phyloP scores from a whole-genome alignment of 2,888 invertebrate species.

The Adineta ricciae region DNA sequence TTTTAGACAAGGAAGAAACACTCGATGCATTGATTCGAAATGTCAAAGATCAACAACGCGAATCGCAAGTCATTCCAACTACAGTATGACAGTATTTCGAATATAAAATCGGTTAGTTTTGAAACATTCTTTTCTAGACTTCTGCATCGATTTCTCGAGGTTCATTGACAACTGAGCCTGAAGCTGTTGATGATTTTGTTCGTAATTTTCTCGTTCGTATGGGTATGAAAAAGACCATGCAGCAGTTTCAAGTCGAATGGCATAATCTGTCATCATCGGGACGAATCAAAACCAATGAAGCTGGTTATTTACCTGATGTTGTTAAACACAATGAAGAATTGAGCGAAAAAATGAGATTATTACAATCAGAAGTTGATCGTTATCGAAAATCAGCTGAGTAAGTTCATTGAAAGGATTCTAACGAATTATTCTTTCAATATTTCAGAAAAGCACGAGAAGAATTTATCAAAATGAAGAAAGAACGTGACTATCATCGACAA shows the following conservation, averaged over 20 bases:
- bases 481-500: conserved; percentile 50
- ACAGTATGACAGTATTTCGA: not conserved
- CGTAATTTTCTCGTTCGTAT: conserved; percentile 49
- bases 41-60: conserved; percentile 21
- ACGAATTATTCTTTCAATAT: not conserved
- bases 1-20: conserved; percentile 32
- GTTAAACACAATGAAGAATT: conserved; percentile 46
- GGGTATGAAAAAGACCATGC: conserved; percentile 45
- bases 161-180: conserved; percentile 38
- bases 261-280: conserved; percentile 42
- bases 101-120: not conserved
- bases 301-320: conserved; percentile 46
- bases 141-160: conserved; percentile 4
- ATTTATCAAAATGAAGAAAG: conserved; percentile 48
- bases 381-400: conserved; percentile 47
- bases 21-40: conserved; percentile 26
- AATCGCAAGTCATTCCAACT: not conserved
- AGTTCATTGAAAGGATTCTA: not conserved
- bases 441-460: conserved; percentile 48
- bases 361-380: conserved; percentile 43
- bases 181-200: conserved; percentile 50
- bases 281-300: conserved; percentile 42
- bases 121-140: not conserved
- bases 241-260: conserved; percentile 51
- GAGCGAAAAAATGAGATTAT: conserved; percentile 44